Percentiles rank a stretch among this genome's conserved stretches.
phyloP scores from a whole-genome alignment of 2,113 vertebrate species.

The Eolophus roseicapilla region DNA sequence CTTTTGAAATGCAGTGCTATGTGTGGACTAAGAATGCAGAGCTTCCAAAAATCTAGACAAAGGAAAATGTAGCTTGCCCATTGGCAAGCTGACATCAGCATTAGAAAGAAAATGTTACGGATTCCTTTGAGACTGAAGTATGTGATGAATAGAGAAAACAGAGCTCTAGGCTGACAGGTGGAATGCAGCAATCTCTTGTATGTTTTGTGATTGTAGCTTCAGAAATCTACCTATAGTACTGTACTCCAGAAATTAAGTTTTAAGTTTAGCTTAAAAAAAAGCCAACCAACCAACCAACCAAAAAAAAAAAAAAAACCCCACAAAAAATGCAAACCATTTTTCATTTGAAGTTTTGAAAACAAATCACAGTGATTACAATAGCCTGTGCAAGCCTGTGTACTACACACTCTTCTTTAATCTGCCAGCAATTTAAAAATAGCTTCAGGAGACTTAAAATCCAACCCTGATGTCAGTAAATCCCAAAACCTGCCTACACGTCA shows the following conservation, averaged over 20 bases:
- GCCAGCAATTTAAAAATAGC: neutral
- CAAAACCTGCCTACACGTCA: neutral
- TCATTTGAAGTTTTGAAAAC: neutral
- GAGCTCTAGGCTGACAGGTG: conserved; percentile 2
- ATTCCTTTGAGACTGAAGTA: conserved; percentile 20
- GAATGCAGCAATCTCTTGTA: neutral
- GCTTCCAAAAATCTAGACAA: neutral
- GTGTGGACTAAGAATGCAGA: neutral
- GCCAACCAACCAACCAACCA: neutral
- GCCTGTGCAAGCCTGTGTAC: neutral
- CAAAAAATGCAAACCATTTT: neutral
- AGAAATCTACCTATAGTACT: neutral
- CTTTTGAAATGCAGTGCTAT: neutral
- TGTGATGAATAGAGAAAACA: neutral
- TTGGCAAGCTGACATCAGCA: neutral
- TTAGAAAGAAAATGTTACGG: neutral
- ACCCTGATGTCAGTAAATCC: neutral
- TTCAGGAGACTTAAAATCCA: neutral
- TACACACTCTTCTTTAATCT: neutral
- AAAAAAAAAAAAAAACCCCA: neutral
- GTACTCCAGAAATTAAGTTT: neutral
- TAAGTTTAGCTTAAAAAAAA: neutral
- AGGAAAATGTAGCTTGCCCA: neutral
- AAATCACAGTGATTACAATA: neutral
- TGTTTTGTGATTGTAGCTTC: neutral